phyloP scores from a whole-genome alignment of 2,888 invertebrate species.

The Scotopteryx bipunctaria region DNA sequence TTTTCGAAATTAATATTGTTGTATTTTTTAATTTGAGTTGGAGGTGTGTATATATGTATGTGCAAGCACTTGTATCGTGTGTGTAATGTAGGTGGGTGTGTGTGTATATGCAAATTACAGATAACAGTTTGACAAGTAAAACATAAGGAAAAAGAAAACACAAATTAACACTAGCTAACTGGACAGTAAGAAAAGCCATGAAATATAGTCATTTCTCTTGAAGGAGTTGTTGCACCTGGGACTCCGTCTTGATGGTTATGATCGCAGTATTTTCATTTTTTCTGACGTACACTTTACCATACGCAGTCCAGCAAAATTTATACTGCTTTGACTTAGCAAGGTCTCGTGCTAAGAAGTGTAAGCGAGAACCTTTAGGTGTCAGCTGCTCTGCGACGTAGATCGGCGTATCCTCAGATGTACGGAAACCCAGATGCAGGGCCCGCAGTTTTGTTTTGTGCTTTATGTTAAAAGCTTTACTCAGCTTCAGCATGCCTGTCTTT shows the following conservation, averaged over 20 bases:
- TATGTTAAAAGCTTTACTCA: neutral
- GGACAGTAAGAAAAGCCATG: neutral
- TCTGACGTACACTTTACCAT: neutral
- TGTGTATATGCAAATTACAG: too few species aligned
- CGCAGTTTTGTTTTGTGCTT: constrained; percentile 1
- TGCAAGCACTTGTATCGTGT: too few species aligned
- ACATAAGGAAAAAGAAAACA: neutral
- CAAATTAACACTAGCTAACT: too few species aligned
- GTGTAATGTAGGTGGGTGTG: too few species aligned
- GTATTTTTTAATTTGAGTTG: too few species aligned
- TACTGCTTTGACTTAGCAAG: neutral
- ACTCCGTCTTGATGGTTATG: neutral
- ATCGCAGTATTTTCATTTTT: constrained; percentile 1
- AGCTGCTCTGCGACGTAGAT: constrained; percentile 5
- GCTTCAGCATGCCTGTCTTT: constrained; percentile 1
- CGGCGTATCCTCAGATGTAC: neutral
- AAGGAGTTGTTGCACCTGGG: neutral
- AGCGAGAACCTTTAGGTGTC: neutral
- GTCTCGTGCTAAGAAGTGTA: neutral
- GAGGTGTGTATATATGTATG: too few species aligned
- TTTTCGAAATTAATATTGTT: too few species aligned
- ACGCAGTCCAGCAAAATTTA: constrained; percentile 4
- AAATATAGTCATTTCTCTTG: constrained; percentile 1
- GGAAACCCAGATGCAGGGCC: neutral
- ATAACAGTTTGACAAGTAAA: neutral